Evolutionary conservation across 1,140 invertebrate genomes (phyloP).

Genomic region (Atta cephalotes): DNA sequence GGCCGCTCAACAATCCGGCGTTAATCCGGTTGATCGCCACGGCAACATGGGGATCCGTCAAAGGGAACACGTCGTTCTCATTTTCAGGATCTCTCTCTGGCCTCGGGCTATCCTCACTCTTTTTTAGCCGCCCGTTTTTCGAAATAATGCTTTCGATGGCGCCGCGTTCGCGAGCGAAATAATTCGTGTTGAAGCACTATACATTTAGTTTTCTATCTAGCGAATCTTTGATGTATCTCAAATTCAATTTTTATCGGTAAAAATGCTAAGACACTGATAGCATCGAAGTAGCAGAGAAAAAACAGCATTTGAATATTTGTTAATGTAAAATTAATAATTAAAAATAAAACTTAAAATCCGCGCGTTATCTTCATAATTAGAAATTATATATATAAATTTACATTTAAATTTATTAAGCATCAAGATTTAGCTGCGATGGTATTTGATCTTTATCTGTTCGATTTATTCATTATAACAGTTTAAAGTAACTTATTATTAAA

Average conservation of each 20-base stretch:
- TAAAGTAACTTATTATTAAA: too few relatives aligned
- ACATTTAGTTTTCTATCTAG: conserved; percentile 1
- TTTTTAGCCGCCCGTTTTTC: conserved; percentile 36
- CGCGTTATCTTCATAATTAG: too few relatives aligned
- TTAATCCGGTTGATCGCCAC: conserved; percentile 79
- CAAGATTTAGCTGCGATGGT: too few relatives aligned
- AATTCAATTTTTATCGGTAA: neutral
- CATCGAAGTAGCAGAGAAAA: neutral
- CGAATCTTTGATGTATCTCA: neutral
- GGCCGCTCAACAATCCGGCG: conserved; percentile 70
- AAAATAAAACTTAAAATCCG: neutral
- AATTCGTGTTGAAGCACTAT: neutral
- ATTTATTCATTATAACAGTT: too few relatives aligned
- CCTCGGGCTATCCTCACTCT: conserved; percentile 1
- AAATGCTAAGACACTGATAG: neutral
- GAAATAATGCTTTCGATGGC: conserved; percentile 23
- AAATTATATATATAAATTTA: too few relatives aligned
- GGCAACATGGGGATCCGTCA: conserved; percentile 80
- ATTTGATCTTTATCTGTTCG: too few relatives aligned
- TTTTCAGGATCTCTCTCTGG: conserved; percentile 66
- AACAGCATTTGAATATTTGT: neutral
- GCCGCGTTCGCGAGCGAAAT: neutral
- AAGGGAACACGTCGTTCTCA: conserved; percentile 73
- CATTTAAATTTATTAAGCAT: too few relatives aligned
- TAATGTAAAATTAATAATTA: neutral